These are phyloP conservation scores for Yponomeuta plumbellus DNA, from an alignment of 2,888 invertebrate species.

Conservation along the genomic window DNA sequence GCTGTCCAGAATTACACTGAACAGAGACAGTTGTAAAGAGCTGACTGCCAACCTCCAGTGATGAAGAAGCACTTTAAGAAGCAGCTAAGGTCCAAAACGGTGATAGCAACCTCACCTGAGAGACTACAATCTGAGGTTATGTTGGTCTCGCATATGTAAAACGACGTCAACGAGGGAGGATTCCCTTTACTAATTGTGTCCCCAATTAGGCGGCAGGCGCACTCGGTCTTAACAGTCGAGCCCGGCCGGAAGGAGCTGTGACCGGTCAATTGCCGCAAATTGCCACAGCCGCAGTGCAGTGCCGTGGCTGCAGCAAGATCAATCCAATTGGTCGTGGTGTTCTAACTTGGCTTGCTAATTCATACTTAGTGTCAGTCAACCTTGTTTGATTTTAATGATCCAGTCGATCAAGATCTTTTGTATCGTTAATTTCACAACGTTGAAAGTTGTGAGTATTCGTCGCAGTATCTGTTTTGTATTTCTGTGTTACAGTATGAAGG, in stretches of 20 bases:
- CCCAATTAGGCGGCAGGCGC: neutral
- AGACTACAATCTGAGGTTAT: no score
- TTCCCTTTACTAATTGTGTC: neutral
- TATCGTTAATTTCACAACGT: no score
- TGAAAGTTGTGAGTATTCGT: no score
- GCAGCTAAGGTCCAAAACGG: no score
- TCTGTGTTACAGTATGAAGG: no score
- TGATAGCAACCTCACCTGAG: no score
- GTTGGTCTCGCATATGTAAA: no score
- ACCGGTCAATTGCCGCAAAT: conserved; percentile 71
- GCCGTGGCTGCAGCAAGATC: conserved; percentile 26
- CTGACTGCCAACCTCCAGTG: no score
- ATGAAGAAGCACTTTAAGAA: no score
- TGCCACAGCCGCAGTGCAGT: conserved; percentile 41
- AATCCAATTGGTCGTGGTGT: conserved; percentile 69
- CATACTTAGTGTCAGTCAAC: neutral
- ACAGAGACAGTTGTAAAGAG: no score
- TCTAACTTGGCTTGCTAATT: neutral
- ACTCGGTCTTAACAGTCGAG: neutral
- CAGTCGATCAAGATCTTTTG: neutral
- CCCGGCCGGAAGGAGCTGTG: conserved; percentile 56
- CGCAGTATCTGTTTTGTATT: no score
- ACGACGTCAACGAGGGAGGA: neutral
- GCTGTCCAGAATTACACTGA: no score
- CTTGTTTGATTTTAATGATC: neutral